These are phyloP conservation scores for Cheilosia vulpina DNA, from an alignment of 2,888 invertebrate species.

Conservation along the genomic window DNA sequence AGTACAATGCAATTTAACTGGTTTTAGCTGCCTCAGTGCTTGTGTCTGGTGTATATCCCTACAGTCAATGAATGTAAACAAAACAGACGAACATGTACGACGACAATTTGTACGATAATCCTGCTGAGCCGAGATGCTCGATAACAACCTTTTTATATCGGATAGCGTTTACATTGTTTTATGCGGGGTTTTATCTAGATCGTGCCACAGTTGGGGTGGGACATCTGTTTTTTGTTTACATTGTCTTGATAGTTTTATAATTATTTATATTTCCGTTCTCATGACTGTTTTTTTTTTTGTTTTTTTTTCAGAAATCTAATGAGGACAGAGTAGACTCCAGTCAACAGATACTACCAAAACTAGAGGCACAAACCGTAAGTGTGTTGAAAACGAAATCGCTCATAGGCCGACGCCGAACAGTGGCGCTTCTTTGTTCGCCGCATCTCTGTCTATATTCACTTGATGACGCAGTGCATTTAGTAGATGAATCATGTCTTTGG, in stretches of 20 bases:
- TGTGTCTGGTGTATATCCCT: slow-evolving; percentile 9
- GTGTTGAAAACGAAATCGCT: background rate
- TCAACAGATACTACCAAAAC: slow-evolving; percentile 70
- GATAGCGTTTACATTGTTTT: slow-evolving; percentile 76
- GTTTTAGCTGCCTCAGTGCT: slow-evolving; percentile 34
- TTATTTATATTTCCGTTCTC: slow-evolving; percentile 28
- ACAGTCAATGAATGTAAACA: slow-evolving; percentile 46
- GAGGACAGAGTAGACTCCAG: slow-evolving; percentile 74
- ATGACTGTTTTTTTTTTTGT: slow-evolving; percentile 32
- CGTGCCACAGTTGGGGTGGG: slow-evolving; percentile 65
- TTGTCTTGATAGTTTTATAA: slow-evolving; percentile 13
- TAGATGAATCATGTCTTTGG: slow-evolving; percentile 62
- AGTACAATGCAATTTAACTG: slow-evolving; percentile 50
- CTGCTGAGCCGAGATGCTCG: slow-evolving; percentile 76
- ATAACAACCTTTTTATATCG: slow-evolving; percentile 77
- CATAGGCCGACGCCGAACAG: slow-evolving; percentile 3
- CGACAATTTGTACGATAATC: slow-evolving; percentile 76
- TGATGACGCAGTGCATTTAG: slow-evolving; percentile 55
- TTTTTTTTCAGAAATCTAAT: slow-evolving; percentile 77
- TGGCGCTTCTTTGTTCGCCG: slow-evolving; percentile 55
- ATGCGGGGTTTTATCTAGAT: slow-evolving; percentile 77
- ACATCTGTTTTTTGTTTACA: slow-evolving; percentile 50
- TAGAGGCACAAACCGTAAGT: slow-evolving; percentile 77
- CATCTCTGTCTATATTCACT: slow-evolving; percentile 21
- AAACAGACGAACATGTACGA: slow-evolving; percentile 74